Percentiles rank a stretch among this genome's conserved stretches.
Conservation (phyloP, 2,113 vertebrate genomes). For the Myxocyprinus asiaticus region DNA sequence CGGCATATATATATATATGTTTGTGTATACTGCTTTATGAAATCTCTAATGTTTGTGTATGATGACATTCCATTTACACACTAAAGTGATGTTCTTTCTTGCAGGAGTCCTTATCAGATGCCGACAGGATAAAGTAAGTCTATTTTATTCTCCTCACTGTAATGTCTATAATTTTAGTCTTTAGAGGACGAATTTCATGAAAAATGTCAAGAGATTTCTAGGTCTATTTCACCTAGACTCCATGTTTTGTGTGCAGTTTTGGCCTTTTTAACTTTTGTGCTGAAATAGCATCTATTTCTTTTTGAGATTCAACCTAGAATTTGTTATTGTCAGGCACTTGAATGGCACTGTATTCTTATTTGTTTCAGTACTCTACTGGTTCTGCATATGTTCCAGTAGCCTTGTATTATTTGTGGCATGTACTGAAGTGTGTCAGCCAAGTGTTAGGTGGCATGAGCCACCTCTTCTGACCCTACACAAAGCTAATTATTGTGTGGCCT, state of each 20-base stretch:
- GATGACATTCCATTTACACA: background rate
- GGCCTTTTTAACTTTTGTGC: too few species aligned
- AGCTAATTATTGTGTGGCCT: background rate
- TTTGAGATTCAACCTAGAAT: too few species aligned
- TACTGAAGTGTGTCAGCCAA: constrained; percentile 7
- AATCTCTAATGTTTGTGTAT: background rate
- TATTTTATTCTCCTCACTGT: constrained; percentile 10
- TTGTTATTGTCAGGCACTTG: background rate
- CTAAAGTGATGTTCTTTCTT: constrained; percentile 62
- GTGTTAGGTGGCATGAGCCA: background rate
- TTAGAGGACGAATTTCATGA: background rate
- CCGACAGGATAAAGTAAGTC: constrained; percentile 92
- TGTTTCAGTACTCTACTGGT: background rate
- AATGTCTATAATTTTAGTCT: background rate
- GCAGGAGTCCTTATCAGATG: constrained; percentile 85
- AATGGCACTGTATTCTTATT: background rate
- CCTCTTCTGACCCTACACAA: background rate
- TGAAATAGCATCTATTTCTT: too few species aligned
- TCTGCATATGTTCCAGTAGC: background rate
- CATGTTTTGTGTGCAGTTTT: too few species aligned
- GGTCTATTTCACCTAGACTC: too few species aligned
- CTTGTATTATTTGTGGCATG: constrained; percentile 12
- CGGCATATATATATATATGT: background rate
- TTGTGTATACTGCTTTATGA: too few species aligned
- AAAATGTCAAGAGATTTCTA: too few species aligned